These are phyloP conservation scores for Alces alces DNA, from an alignment of 2,113 vertebrate species.

Conservation along the genomic window DNA sequence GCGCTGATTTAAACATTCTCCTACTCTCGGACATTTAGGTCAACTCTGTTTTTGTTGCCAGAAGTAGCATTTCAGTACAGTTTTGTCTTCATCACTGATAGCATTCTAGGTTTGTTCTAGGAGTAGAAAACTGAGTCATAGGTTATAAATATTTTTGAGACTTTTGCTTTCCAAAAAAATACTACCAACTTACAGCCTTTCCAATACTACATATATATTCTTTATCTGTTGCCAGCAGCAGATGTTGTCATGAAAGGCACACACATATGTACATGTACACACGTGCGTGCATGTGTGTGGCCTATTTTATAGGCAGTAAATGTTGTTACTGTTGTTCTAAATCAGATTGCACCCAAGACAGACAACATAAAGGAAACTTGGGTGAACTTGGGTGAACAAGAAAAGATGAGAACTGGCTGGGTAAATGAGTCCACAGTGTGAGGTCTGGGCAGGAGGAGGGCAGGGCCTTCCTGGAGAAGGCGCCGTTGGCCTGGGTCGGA, in stretches of 20 bases:
- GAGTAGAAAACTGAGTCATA: conserved; percentile 12
- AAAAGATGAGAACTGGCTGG: background rate
- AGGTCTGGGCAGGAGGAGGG: background rate
- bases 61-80: background rate
- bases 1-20: background rate
- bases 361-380: background rate
- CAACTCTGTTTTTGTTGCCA: background rate
- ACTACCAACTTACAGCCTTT: background rate
- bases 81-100: background rate
- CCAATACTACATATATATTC: too few species aligned
- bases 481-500: background rate
- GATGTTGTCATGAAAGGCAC: background rate
- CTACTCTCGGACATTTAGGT: background rate
- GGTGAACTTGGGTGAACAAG: background rate
- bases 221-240: background rate
- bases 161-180: conserved; percentile 4
- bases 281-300: fast-evolving
- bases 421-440: background rate
- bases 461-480: background rate
- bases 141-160: background rate
- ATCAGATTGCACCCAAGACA: background rate
- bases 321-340: background rate
- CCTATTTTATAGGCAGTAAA: background rate
- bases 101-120: background rate
- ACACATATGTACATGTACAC: fast-evolving